Evolutionary conservation across 1,140 invertebrate species (phyloP).

Genomic region (Araneus ventricosus): DNA sequence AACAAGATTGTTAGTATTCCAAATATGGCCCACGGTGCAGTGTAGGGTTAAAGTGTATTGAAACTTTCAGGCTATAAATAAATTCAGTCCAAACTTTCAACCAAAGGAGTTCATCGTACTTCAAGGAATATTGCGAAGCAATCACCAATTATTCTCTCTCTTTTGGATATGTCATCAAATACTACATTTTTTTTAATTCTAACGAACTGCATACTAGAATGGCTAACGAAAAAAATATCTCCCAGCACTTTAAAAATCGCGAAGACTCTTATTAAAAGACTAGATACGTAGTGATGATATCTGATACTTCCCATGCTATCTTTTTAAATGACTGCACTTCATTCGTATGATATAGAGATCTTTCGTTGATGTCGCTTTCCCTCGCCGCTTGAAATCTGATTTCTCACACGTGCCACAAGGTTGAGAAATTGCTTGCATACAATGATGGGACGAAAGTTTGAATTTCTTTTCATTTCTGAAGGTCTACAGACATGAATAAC

Average conservation of each 20-base stretch:
- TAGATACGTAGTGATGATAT: not conserved
- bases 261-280: not conserved
- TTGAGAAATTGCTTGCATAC: not conserved
- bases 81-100: too few species aligned
- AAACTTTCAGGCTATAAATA: too few species aligned
- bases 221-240: not conserved
- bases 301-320: constrained; percentile 3
- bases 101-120: too few species aligned
- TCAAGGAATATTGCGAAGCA: too few species aligned
- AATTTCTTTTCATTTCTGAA: too few species aligned
- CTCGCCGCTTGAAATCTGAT: not conserved
- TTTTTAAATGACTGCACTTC: not conserved
- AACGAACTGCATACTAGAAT: not conserved
- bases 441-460: not conserved
- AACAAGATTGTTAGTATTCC: too few species aligned
- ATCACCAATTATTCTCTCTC: too few species aligned
- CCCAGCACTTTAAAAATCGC: not conserved
- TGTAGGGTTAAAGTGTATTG: too few species aligned
- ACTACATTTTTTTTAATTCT: not conserved
- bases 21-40: too few species aligned
- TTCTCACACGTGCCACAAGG: not conserved
- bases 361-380: not conserved
- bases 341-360: not conserved
- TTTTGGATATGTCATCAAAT: too few species aligned
- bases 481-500: too few species aligned